Base-by-base conservation (phyloP, 1,140 invertebrate genomes). In the Hylyphantes graminicola region DNA sequence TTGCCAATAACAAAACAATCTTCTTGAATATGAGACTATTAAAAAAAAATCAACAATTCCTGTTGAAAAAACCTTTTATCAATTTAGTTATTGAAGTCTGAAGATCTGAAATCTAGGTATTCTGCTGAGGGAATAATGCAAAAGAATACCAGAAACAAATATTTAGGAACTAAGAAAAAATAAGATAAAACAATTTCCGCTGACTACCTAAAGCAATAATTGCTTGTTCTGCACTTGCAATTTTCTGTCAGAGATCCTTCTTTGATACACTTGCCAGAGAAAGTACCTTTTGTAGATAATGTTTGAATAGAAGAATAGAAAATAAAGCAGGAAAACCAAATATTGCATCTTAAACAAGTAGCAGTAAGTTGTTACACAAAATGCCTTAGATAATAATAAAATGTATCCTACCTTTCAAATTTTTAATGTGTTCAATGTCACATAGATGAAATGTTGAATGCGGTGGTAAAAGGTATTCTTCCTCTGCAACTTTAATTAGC, bases 401-500 rank as follows among this genome's bases (percentile, higher is more conserved):
- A 70, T 57, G 48, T 54, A 67, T n/a, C 1, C 8, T 73, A 82
- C 79, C 79, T 82, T 73, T 74, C n/a, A 82, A 64, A 35, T 10
- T 35, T 8, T 50, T 5, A 48, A 82, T 15, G 55, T 54, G 12
- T 6, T 35, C 48, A 12, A 85, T 67, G 35, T 85, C 82, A 70
- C 73, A 77, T 1, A 85, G 48, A n/a, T 76, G 74, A 54, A 85
- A 85, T 11, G 54, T 77, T 13, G 73, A 85, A 0, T 75, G 13
- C 15, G 82, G 15, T 21, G 82, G 82, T 15, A 85, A 11, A 11
- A 85, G 15, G 77, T 77, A 85, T 70, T 61, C 15, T 54, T 77
- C 65, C 9, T 51, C 50, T 13, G 19, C 50, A 57, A 67, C 67
- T 3, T 6, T 55, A 48, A 53, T 8, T 54, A 54, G 11, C 4